Base-by-base conservation (phyloP, 2,888 invertebrate genomes). In the Polymixis lichenea region DNA sequence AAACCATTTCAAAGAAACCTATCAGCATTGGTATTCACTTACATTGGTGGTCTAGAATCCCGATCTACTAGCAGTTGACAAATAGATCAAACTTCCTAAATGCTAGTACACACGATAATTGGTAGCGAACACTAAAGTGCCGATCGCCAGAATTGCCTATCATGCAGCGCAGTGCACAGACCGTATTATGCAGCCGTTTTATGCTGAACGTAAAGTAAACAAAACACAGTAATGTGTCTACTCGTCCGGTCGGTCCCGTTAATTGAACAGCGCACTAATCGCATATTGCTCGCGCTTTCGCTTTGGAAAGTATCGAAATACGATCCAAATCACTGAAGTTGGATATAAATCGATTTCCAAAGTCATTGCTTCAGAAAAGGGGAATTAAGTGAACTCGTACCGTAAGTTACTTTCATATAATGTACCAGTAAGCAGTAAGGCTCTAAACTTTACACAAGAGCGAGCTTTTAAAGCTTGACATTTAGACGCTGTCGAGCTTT, bases 181-280 rank as follows among this genome's bases (percentile, higher is more conserved):
- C 38, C 38, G 38, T 38, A 38, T 38, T 38, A 5, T 38, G 38
- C 38, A 80, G 68, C 72, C 43, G 61, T 46, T 58, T 69, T 75
- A 75, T 82, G 74, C 81, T 78, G 77, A 69, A 72, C 78, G 65
- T 81, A 72, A 69, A 72, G 77, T 82, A 85, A 86, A 86, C 84
- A 86, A 75, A 77, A 75, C 76, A 82, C 78, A 74, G 76, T 80
- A 84, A 78, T 85, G 80, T 72, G 75, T 77, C 78, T 68, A 75
- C 65, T 69, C 75, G 89, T 91, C 92, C 92, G 92, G 87, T 84
- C 89, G 87, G 92, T 94, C 90, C 94, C 94, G 94, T 94, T 96
- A 95, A 95, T 95, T 94, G 93, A 90, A 92, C 91, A 90, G 86
- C 91, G 88, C 91, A 93, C 93, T 94, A 94, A 94, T 94, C 93